Base-by-base conservation (phyloP, 2,888 invertebrate genomes). In the Ochropacha duplaris region DNA sequence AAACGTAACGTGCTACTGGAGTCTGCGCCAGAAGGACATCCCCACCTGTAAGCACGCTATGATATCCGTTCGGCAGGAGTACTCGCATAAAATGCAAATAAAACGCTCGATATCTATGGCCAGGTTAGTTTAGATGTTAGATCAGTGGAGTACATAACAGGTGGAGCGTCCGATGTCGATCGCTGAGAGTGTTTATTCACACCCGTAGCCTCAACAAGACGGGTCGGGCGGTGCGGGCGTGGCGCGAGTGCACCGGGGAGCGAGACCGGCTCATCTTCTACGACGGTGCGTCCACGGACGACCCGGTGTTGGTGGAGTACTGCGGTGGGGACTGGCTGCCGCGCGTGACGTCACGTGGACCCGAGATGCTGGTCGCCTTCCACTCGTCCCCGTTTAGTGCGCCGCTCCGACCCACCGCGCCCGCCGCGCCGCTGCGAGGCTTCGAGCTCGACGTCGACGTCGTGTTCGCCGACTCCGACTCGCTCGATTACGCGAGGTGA, bases 1-100 rank as follows among this genome's bases (percentile, higher is more conserved):
- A 66, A 98, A 98, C 88, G 97, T 98, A 24, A 97, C 97, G 61
- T 99, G 98, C 87, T 96, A 97, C 85, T 97, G 97, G 94, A 97
- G 96, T 65, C 93, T 98, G 66, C 94, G 97, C 44, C 97, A 98
- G 87, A 96, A 97, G 83, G 95, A 95, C 78, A 96, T 97, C 64
- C 97, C 97, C 14, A 97, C 96, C 50, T 97, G 97, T 87, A 97
- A 97, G 83, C 97, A 97, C 87, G 97, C 98, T 39, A 97, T 98
- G 96, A 96, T 98, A 72, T 96, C 97, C 19, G 96, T 98, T 60
- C 94, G 95, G 55, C 97, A 97, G 83, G 95, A 96, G 75, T 95
- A 94, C 62, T 94, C 95, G 51, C 95, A 96, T 78, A 96, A 95
- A 83, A 94, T 96, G 94, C 95, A 95, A 79, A 94, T 95, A 85